Conservation (phyloP, 2,797 vertebrate genomes). For the Microcaecilia unicolor region DNA sequence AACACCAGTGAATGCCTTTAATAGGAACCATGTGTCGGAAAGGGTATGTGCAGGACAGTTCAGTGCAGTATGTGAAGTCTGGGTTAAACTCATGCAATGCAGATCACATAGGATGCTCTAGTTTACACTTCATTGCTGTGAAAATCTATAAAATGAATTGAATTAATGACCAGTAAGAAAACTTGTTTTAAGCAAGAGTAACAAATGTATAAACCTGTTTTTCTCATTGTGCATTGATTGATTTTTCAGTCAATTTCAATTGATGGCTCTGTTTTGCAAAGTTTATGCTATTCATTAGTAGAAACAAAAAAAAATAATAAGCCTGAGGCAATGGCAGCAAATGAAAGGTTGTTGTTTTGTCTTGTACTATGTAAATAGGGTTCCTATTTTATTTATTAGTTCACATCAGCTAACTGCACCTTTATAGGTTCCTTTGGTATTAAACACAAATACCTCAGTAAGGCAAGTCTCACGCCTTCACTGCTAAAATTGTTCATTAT, state of each 20-base stretch:
- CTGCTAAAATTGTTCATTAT: too few species aligned
- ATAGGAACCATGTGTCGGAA: conserved; percentile 47
- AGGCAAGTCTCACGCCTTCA: too few species aligned
- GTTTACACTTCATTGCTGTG: conserved; percentile 40
- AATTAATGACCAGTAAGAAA: conserved; percentile 39
- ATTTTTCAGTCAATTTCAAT: conserved; percentile 34
- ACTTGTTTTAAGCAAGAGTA: conserved; percentile 20
- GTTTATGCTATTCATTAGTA: too few species aligned
- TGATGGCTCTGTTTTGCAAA: conserved; percentile 31
- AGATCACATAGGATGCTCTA: conserved; percentile 39
- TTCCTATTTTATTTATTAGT: too few species aligned
- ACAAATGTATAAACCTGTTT: conserved; percentile 33
- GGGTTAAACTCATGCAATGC: conserved; percentile 33
- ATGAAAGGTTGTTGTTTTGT: too few species aligned
- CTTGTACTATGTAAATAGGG: too few species aligned
- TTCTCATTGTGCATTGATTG: conserved; percentile 40
- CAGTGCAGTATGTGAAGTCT: conserved; percentile 17
- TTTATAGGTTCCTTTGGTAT: too few species aligned
- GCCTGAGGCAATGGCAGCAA: too few species aligned
- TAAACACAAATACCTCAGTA: too few species aligned
- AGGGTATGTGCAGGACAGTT: conserved; percentile 21
- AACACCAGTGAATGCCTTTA: conserved; percentile 37
- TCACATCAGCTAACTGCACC: too few species aligned
- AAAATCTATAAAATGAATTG: conserved; percentile 45
- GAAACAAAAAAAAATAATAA: too few species aligned